Evolutionary conservation across 1,140 invertebrate genomes (phyloP).

Genomic region (Drosophila melanica): DNA sequence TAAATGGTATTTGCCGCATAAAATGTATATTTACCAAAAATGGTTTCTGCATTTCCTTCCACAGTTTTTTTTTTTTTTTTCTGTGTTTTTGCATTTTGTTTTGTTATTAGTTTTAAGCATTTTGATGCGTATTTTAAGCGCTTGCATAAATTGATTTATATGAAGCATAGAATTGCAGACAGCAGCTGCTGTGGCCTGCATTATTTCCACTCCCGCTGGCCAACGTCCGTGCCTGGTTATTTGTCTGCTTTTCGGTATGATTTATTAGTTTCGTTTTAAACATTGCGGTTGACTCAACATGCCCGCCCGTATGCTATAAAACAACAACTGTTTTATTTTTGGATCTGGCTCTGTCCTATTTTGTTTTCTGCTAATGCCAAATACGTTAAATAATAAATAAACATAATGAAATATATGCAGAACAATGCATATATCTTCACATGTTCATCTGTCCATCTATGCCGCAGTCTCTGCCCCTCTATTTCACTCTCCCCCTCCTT

Average conservation of each 20-base stretch:
- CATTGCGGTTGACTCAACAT: slow-evolving; percentile 53
- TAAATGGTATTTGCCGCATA: slow-evolving; percentile 41
- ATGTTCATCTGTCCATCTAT: slow-evolving; percentile 35
- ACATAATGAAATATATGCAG: slow-evolving; percentile 69
- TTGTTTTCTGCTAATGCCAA: slow-evolving; percentile 47
- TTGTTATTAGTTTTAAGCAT: slow-evolving; percentile 23
- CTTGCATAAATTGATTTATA: slow-evolving; percentile 75
- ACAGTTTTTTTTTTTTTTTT: slow-evolving; percentile 39
- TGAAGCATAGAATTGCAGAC: slow-evolving; percentile 27
- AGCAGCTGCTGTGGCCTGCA: slow-evolving; percentile 23
- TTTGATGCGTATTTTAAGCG: slow-evolving; percentile 53
- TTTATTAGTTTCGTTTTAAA: slow-evolving; percentile 73
- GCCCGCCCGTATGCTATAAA: not conserved
- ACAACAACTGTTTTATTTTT: slow-evolving; percentile 5
- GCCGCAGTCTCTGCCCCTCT: no score
- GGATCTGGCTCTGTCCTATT: slow-evolving; percentile 5
- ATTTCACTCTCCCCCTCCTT: not conserved
- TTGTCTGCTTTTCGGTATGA: slow-evolving; percentile 53
- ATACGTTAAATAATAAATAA: slow-evolving; percentile 76
- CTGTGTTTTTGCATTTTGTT: slow-evolving; percentile 28
- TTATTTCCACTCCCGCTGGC: not conserved
- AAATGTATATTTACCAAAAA: slow-evolving; percentile 24
- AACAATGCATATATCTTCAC: slow-evolving; percentile 44
- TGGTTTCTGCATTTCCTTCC: slow-evolving; percentile 1
- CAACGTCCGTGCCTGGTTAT: slow-evolving; percentile 26